These are phyloP conservation scores for Caenorhabditis inopinata DNA, from an alignment of 1,140 invertebrate genomes.

Conservation along the genomic window DNA sequence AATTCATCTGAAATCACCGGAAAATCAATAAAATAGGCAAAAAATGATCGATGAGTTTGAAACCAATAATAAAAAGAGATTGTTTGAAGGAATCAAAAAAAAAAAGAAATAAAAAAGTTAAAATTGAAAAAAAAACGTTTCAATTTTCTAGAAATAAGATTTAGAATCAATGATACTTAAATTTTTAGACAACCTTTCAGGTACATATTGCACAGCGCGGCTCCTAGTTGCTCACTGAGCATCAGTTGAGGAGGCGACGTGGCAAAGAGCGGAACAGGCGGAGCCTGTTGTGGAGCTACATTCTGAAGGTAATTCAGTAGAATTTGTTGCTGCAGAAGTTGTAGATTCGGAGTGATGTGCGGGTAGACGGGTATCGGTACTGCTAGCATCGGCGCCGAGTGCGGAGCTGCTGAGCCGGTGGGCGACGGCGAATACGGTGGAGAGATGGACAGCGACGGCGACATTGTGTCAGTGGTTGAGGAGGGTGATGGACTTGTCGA, in stretches of 20 bases:
- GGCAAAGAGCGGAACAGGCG: too few relatives aligned
- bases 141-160: not conserved
- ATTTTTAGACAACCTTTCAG: not conserved
- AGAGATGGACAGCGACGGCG: not conserved
- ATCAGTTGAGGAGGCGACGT: not conserved
- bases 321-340: not conserved
- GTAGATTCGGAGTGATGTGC: not conserved
- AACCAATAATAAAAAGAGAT: slow-evolving; percentile 12
- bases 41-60: not conserved
- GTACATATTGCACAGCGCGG: not conserved
- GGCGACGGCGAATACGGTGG: not conserved
- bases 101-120: not conserved
- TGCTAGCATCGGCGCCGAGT: not conserved
- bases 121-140: too few relatives aligned
- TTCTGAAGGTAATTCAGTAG: not conserved
- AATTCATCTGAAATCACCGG: too few relatives aligned
- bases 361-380: not conserved
- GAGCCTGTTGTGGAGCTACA: not conserved
- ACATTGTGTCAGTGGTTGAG: not conserved
- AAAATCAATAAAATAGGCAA: not conserved
- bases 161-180: not conserved
- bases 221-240: not conserved
- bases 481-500: not conserved
- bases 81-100: not conserved
- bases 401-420: not conserved